phyloP scores from a whole-genome alignment of 2,113 vertebrate species.

The Saccopteryx leptura region DNA sequence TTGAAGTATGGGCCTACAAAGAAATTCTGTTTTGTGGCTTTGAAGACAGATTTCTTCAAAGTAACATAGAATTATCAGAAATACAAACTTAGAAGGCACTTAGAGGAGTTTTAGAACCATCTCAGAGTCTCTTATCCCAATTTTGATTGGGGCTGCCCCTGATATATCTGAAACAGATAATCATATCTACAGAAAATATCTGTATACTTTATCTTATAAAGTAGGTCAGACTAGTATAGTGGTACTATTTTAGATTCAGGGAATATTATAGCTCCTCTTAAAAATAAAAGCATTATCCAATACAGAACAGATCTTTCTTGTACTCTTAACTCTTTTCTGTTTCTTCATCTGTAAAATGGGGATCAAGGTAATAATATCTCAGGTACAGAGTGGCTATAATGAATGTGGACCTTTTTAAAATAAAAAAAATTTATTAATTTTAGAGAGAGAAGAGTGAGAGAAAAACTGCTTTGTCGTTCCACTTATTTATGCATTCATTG shows the following conservation, averaged over 20 bases:
- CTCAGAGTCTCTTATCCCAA: neutral
- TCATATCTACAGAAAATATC: neutral
- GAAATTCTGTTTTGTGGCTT: neutral
- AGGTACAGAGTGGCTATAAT: neutral
- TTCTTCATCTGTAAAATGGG: neutral
- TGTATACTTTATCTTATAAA: neutral
- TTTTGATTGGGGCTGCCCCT: neutral
- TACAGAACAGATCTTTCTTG: neutral
- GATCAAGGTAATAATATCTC: neutral
- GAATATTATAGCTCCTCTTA: conserved; percentile 1
- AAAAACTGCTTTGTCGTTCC: too few species aligned
- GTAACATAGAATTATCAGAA: neutral
- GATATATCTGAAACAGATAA: neutral
- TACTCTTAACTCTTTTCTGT: neutral
- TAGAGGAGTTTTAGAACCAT: neutral
- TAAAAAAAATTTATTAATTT: too few species aligned
- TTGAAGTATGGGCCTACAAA: neutral
- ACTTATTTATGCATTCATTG: too few species aligned
- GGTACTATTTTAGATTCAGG: neutral
- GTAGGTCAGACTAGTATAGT: neutral
- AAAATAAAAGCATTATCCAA: neutral
- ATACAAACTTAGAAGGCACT: neutral
- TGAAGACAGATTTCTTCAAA: conserved; percentile 23
- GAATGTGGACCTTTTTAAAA: neutral
- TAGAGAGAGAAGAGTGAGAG: too few species aligned